Evolutionary conservation across 64 coral and sea anemone genomes (phyloP).

Genomic region (Astreopora myriophthalma): DNA sequence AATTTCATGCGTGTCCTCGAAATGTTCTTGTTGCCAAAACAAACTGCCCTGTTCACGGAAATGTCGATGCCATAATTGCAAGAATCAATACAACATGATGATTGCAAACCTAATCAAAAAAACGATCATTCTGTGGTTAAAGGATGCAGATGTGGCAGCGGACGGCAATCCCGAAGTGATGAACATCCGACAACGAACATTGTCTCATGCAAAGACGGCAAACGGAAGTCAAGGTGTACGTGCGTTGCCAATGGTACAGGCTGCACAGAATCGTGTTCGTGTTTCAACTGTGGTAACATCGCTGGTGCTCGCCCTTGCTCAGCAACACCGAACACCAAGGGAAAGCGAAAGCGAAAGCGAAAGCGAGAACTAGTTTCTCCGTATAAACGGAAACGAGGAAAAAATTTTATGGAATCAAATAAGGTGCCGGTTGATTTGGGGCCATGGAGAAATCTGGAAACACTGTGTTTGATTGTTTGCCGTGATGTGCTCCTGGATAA

Average conservation of each 20-base stretch:
- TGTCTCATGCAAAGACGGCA: constrained; percentile 23
- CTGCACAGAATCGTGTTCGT: constrained; percentile 1
- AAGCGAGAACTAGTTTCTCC: constrained; percentile 24
- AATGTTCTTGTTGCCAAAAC: constrained; percentile 1
- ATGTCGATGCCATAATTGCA: constrained; percentile 32
- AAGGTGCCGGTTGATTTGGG: not conserved
- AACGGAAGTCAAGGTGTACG: constrained; percentile 33
- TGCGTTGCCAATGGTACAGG: constrained; percentile 27
- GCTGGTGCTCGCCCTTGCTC: not conserved
- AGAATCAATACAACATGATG: not conserved
- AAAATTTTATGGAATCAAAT: constrained; percentile 20
- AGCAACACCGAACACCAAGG: too few relatives aligned
- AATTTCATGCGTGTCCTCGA: not conserved
- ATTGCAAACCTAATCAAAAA: too few relatives aligned
- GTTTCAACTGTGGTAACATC: constrained; percentile 35
- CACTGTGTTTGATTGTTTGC: constrained; percentile 11
- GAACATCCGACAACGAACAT: not conserved
- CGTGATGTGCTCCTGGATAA: not conserved
- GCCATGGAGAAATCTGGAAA: constrained; percentile 38
- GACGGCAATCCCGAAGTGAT: not conserved
- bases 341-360: not conserved
- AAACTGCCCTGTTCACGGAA: not conserved
- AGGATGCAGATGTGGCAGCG: constrained; percentile 27
- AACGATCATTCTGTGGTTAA: not conserved
- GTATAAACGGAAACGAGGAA: constrained; percentile 22